Percentiles rank a stretch among this genome's conserved stretches.
Evolutionary conservation across 2,113 vertebrate genomes (phyloP).

Genomic region (Ornithorhynchus anatinus): DNA sequence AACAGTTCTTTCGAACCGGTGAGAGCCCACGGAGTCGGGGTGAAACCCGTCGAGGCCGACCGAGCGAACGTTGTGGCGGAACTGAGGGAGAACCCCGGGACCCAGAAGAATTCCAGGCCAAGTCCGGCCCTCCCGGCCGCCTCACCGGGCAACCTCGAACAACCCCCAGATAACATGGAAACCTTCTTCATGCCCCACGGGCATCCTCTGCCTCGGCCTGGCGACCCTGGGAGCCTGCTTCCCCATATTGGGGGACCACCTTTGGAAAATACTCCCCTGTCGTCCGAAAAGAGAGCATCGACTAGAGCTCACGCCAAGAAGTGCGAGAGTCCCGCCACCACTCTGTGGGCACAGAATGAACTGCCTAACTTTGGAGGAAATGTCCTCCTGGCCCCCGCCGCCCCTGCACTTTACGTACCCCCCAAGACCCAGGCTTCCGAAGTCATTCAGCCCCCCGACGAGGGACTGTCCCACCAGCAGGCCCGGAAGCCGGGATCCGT

Average conservation of each 20-base stretch:
- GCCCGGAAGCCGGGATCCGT: slow-evolving; percentile 42
- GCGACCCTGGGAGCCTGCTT: slow-evolving; percentile 38
- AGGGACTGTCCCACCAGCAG: slow-evolving; percentile 65
- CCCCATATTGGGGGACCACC: slow-evolving; percentile 37
- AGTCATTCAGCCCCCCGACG: slow-evolving; percentile 89
- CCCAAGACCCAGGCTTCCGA: slow-evolving; percentile 74
- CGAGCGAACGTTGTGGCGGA: slow-evolving; percentile 88
- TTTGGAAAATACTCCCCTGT: slow-evolving; percentile 39
- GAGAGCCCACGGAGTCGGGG: slow-evolving; percentile 82
- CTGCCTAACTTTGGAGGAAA: slow-evolving; percentile 83
- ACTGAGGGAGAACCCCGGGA: slow-evolving; percentile 57
- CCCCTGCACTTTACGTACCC: slow-evolving; percentile 82
- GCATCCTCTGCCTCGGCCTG: slow-evolving; percentile 44
- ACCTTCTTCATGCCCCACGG: slow-evolving; percentile 75
- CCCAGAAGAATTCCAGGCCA: slow-evolving; percentile 37
- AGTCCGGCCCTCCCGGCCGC: slow-evolving; percentile 21
- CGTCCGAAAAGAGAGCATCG: slow-evolving; percentile 73
- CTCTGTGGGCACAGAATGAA: slow-evolving; percentile 93
- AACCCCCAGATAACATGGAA: slow-evolving; percentile 95
- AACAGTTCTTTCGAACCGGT: slow-evolving; percentile 98
- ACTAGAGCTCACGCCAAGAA: slow-evolving; percentile 79
- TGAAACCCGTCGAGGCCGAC: slow-evolving; percentile 84
- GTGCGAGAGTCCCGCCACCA: slow-evolving; percentile 95
- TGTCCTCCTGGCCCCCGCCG: slow-evolving; percentile 90
- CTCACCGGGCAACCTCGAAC: slow-evolving; percentile 88